These are phyloP conservation scores for Papilio protenor DNA, from an alignment of 2,888 invertebrate species.

Conservation along the genomic window DNA sequence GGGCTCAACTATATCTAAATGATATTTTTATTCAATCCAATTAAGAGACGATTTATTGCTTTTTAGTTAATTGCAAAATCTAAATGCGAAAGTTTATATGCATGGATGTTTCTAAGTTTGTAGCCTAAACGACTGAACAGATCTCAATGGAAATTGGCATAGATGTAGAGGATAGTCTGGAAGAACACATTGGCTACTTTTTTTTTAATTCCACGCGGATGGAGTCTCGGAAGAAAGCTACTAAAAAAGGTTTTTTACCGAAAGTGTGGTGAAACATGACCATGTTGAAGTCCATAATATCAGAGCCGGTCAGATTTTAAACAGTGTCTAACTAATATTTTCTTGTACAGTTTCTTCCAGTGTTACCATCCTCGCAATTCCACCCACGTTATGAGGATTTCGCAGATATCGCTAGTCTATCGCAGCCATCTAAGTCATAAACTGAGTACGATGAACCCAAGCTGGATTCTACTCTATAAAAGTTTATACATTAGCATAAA, in stretches of 20 bases:
- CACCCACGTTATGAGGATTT: conserved; percentile 26
- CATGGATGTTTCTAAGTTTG: too few species aligned
- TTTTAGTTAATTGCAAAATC: background rate
- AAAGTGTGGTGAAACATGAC: too few species aligned
- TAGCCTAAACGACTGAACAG: too few species aligned
- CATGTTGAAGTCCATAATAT: too few species aligned
- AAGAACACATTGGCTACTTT: too few species aligned
- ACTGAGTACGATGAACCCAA: conserved; percentile 30
- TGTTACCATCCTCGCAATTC: background rate
- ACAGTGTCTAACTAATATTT: too few species aligned
- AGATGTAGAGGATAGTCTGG: background rate
- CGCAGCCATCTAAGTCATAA: conserved; percentile 33
- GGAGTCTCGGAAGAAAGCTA: too few species aligned
- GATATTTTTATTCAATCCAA: conserved; percentile 6
- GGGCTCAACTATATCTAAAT: background rate
- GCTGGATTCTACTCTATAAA: conserved; percentile 23
- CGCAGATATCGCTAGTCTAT: background rate
- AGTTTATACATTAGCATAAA: conserved; percentile 16
- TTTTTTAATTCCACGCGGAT: too few species aligned
- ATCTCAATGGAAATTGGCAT: too few species aligned
- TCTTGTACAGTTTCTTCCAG: background rate
- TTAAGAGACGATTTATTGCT: background rate
- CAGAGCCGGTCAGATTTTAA: too few species aligned
- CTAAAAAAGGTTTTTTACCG: too few species aligned
- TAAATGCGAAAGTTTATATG: background rate